Evolutionary conservation across 2,113 vertebrate species (phyloP).

Genomic region (Chiloscyllium plagiosum): DNA sequence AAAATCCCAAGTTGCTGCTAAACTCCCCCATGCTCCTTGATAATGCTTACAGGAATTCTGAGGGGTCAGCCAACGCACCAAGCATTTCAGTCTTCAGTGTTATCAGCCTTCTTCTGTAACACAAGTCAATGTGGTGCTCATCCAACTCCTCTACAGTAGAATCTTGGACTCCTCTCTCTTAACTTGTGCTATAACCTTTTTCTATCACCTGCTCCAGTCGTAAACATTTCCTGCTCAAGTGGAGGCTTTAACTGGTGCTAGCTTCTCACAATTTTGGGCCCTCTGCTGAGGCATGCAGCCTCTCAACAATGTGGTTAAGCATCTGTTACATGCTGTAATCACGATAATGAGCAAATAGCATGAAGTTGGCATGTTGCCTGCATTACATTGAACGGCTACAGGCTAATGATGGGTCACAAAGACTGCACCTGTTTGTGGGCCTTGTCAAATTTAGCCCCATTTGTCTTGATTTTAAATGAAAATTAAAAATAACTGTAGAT

Average conservation of each 20-base stretch:
- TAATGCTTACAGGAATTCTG: no score
- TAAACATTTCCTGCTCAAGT: neutral
- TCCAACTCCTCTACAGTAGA: no score
- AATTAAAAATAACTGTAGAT: neutral
- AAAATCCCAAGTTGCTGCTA: no score
- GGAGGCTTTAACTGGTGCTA: neutral
- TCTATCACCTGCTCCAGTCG: neutral
- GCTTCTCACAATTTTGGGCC: neutral
- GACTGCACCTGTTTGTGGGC: neutral
- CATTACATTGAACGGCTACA: no score
- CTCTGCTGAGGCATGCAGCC: neutral
- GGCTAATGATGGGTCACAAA: neutral
- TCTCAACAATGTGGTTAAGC: neutral
- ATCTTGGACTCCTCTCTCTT: neutral
- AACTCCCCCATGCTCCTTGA: no score
- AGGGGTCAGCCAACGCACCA: no score
- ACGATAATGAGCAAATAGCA: neutral
- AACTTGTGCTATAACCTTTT: neutral
- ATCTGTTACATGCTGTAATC: neutral
- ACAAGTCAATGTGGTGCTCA: no score
- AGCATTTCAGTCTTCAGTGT: no score
- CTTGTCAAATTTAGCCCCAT: neutral
- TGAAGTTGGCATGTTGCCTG: neutral
- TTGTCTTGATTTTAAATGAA: neutral
- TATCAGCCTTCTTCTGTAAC: no score